Evolutionary conservation across 2,113 vertebrate genomes (phyloP), one percentile per base, ranked within the genome.

Genomic region (Desmodus rotundus): DNA sequence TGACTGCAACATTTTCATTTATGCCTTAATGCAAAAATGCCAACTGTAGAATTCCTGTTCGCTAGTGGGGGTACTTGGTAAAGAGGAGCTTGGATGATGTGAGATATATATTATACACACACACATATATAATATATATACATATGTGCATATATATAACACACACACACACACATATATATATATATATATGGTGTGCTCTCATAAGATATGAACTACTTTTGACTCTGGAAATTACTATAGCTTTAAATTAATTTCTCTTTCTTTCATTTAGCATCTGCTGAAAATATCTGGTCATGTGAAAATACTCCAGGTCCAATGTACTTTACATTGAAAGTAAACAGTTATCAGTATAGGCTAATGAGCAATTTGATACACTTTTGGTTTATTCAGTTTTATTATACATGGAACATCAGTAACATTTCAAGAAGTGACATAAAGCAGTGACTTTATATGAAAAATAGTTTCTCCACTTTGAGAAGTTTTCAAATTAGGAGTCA

Each of bases 1-100:
- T 97, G 86, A 96, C 73, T 91, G n/a, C 11, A 93, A 33, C 72
- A 36, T 76, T 98, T 98, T 97, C 97, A 97, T 96, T 92, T 97
- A 93, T 83, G 92, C 17, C 81, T 96, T 83, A 97, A 96, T 93
- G 84, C 20, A 94, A 92, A 97, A 74, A 93, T 41, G 73, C 43
- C 41, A 43, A 61, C 10, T n/a, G 19, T 52, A 61, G 58, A 73
- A 92, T 65, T 81, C 15, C 63, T 86, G 52, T 67, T 76, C 63
- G 36, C 86, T 81, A 3, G 16, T 61, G 5, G 58, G 38, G 58
- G n/a, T 81, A n/a, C 38, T 9, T 43, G 47, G 41, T 65, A 58
- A 17, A 87, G 58, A 73, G 31, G 38, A 80, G 15, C 15, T 43
- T 4, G 13, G 63, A 56, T 16, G 36, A 26, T 10, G n/a, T 63